Conservation (phyloP, 2,888 invertebrate genomes). For the Aphodius granarius region DNA sequence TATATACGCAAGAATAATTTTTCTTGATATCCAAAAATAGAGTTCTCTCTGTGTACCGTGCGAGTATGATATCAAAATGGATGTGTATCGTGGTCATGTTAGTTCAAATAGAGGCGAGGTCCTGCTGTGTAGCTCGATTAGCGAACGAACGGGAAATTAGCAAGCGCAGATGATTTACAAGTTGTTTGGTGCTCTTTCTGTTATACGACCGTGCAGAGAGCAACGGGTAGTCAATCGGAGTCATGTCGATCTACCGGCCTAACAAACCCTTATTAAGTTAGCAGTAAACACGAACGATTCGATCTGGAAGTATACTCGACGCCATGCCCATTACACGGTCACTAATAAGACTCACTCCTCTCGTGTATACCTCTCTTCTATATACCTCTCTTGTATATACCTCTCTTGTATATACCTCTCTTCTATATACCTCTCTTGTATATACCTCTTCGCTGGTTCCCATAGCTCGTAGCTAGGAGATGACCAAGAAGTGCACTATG, state of each 20-base stretch:
- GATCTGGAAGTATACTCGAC: not conserved
- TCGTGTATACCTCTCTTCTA: no score
- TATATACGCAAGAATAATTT: no score
- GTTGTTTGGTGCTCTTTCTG: not conserved
- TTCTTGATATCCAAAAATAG: no score
- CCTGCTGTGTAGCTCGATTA: not conserved
- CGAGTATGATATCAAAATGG: not conserved
- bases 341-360: not conserved
- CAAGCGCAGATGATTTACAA: not conserved
- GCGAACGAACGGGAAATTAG: not conserved
- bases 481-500: not conserved
- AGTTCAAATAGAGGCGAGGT: not conserved
- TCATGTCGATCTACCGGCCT: slow-evolving; percentile 28
- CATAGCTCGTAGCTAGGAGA: not conserved
- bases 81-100: not conserved
- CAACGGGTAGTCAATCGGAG: slow-evolving; percentile 34
- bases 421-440: no score
- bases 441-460: not conserved
- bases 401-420: no score
- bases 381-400: no score
- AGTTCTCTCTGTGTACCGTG: no score
- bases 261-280: slow-evolving; percentile 34
- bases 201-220: not conserved
- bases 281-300: slow-evolving; percentile 32
- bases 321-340: not conserved